phyloP scores from a whole-genome alignment of 2,888 invertebrate genomes.

The Drosophila monieri region DNA sequence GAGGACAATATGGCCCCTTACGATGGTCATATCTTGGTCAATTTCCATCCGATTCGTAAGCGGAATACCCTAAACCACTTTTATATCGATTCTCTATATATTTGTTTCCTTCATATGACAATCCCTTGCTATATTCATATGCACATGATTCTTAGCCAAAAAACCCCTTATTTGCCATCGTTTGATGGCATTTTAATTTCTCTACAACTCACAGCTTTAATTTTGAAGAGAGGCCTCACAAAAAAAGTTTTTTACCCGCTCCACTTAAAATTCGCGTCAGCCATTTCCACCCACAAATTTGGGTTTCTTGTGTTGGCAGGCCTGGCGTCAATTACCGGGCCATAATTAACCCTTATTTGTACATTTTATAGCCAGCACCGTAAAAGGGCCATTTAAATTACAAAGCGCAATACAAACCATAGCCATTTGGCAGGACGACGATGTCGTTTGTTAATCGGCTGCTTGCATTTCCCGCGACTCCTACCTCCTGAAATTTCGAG shows the following conservation, averaged over 20 bases:
- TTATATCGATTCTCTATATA: too few species aligned
- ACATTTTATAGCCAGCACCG: conserved; percentile 77
- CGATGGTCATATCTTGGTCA: too few species aligned
- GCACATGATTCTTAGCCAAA: too few species aligned
- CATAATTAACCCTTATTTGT: conserved; percentile 83
- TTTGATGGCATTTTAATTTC: neutral
- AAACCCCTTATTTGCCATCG: too few species aligned
- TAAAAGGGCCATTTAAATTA: conserved; percentile 77
- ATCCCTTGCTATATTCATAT: too few species aligned
- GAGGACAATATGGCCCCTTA: too few species aligned
- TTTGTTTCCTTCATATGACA: too few species aligned
- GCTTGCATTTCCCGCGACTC: conserved; percentile 4
- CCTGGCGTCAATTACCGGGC: conserved; percentile 51
- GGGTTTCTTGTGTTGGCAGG: conserved; percentile 49
- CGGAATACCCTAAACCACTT: too few species aligned
- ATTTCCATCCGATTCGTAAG: too few species aligned
- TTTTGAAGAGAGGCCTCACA: neutral
- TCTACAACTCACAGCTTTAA: conserved; percentile 3
- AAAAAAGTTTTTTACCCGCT: conserved; percentile 2
- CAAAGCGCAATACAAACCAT: conserved; percentile 41
- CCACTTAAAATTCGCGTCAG: conserved; percentile 59
- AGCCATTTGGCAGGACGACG: conserved; percentile 53
- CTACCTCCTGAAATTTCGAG: conserved; percentile 12
- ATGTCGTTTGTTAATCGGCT: conserved; percentile 56
- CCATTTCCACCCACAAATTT: conserved; percentile 58